Base-by-base conservation (phyloP, 2,888 invertebrate genomes). In the Marronus borbonicus region DNA sequence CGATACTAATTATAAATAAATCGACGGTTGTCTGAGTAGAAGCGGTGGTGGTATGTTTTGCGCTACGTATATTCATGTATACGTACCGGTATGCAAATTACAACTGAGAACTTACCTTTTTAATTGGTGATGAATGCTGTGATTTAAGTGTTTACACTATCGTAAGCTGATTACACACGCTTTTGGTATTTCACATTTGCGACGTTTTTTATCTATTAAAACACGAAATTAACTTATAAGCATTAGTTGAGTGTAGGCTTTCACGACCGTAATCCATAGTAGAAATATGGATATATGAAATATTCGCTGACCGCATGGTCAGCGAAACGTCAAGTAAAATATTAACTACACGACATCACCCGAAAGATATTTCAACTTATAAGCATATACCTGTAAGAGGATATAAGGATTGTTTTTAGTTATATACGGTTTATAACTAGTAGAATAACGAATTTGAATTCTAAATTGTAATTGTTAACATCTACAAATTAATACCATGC, bases 1-100 rank as follows among this genome's bases (percentile, higher is more conserved):
- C 68, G 68, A 28, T 68, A 50, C 68, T 68, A 50, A 68, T 68
- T 68, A 68, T 50, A 68, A 68, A 68, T 68, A 68, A 68, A 68
- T 68, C 68, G 8, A 24, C 50, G 24, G 28, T 24, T 12, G 50
- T 50, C 12, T 49, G 24, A 20, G 68, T 68, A 50, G 50, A 68
- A 44, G 17, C 65, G 39, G 65, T 20, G 17, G 20, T 20, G 55
- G 20, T n/a, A 20, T 55, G 62, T 24, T 12, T 12, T 28, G 28
- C 20, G 62, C 14, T 14, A n/a, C 10, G 62, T 31, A 62, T 62
- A 28, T 62, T 31, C 62, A 12, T 17, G 12, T 50, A 68, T 12
- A 50, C 28, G 49, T 24, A 24, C 28, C 50, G 68, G 50, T 28
- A 68, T 50, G 68, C 28, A 68, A 68, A 68, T 68, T 14, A 28